Evolutionary conservation across 2,888 invertebrate genomes (phyloP).

Genomic region (Polymixis flavicincta): DNA sequence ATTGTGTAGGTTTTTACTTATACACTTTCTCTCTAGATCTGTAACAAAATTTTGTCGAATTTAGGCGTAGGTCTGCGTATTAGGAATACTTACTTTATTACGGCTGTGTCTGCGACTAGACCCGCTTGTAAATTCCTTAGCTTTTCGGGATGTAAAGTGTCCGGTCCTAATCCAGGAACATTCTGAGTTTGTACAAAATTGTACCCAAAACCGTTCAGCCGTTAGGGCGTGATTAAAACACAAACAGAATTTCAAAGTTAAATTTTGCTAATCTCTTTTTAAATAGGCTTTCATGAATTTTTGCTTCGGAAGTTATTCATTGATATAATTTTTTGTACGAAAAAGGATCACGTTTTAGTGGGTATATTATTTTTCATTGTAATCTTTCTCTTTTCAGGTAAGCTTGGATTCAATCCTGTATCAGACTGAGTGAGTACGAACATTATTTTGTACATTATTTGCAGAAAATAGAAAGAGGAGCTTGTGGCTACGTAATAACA

Average conservation of each 20-base stretch:
- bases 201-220: slow-evolving; percentile 15
- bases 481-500: too few species aligned
- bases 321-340: slow-evolving; percentile 20
- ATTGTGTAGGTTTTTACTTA: slow-evolving; percentile 22
- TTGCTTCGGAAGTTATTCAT: slow-evolving; percentile 9
- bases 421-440: slow-evolving; percentile 46
- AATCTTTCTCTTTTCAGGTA: slow-evolving; percentile 77
- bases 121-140: background rate
- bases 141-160: background rate
- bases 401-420: slow-evolving; percentile 58
- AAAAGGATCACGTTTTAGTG: background rate
- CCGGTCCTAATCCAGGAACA: slow-evolving; percentile 12
- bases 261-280: slow-evolving; percentile 28
- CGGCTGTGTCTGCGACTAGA: background rate
- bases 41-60: slow-evolving; percentile 16
- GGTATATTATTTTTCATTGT: slow-evolving; percentile 34
- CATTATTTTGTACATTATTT: background rate
- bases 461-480: background rate
- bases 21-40: slow-evolving; percentile 13
- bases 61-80: slow-evolving; percentile 28
- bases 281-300: slow-evolving; percentile 18
- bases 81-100: slow-evolving; percentile 29
- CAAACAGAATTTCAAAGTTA: slow-evolving; percentile 21
- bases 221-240: slow-evolving; percentile 14
- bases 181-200: slow-evolving; percentile 10